phyloP scores from a whole-genome alignment of 2,888 invertebrate species.

The Zygaena filipendulae region DNA sequence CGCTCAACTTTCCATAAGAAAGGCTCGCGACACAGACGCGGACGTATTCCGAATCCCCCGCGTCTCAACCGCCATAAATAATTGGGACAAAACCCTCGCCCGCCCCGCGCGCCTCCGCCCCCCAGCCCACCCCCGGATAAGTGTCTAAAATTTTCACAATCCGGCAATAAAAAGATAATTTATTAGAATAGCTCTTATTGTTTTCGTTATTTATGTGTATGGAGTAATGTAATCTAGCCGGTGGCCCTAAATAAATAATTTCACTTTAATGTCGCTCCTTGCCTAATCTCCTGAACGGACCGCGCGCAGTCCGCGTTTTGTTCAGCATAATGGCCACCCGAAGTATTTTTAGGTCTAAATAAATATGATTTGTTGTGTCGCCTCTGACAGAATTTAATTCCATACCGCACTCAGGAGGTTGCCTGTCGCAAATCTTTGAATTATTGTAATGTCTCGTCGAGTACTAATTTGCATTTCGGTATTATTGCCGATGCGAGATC shows the following conservation, averaged over 20 bases:
- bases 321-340: constrained; percentile 59
- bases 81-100: constrained; percentile 61
- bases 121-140: constrained; percentile 48
- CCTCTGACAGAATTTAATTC: constrained; percentile 65
- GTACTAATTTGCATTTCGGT: constrained; percentile 25
- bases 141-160: constrained; percentile 70
- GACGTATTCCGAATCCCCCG: constrained; percentile 57
- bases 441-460: constrained; percentile 54
- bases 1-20: constrained; percentile 48
- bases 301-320: constrained; percentile 48
- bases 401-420: constrained; percentile 36
- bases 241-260: constrained; percentile 67
- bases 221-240: constrained; percentile 68
- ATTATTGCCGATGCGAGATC: constrained; percentile 28
- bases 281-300: constrained; percentile 63
- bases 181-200: constrained; percentile 70
- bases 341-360: constrained; percentile 69
- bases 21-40: constrained; percentile 42
- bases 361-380: constrained; percentile 67
- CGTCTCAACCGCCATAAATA: constrained; percentile 66
- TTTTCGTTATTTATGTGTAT: constrained; percentile 69
- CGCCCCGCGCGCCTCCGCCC: constrained; percentile 23
- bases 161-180: constrained; percentile 70
- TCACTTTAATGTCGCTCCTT: constrained; percentile 67
- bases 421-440: constrained; percentile 53